Conservation (phyloP, 2,113 vertebrate genomes). For the Heterocephalus glaber region DNA sequence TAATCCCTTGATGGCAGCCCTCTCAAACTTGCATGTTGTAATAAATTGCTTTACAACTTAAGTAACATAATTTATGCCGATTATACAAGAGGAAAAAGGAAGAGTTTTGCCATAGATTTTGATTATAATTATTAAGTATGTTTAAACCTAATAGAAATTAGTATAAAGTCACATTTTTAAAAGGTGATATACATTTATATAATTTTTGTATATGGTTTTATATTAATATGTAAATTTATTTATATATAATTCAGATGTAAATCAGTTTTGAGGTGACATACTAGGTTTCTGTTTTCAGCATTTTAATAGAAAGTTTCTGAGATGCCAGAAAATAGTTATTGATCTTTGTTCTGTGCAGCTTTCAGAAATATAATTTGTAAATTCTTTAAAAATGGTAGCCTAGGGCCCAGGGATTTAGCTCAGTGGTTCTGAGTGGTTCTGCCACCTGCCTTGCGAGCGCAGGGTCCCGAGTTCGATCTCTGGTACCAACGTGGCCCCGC, state of each 20-base stretch:
- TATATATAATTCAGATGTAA: not conserved
- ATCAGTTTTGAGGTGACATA: not conserved
- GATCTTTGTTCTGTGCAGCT: not conserved
- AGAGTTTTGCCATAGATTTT: slow-evolving; percentile 12
- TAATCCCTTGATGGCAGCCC: not conserved
- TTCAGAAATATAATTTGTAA: slow-evolving; percentile 38
- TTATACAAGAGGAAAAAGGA: not conserved
- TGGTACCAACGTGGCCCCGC: too few species aligned
- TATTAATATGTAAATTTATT: slow-evolving; percentile 3
- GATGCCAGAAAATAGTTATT: slow-evolving; percentile 26
- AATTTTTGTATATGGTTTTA: not conserved
- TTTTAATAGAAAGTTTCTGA: slow-evolving; percentile 47
- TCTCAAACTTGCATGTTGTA: not conserved
- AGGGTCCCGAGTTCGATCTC: too few species aligned
- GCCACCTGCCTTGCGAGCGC: too few species aligned
- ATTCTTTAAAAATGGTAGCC: not conserved
- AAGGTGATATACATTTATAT: not conserved
- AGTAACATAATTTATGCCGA: not conserved
- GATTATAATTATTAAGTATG: not conserved
- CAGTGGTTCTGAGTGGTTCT: too few species aligned
- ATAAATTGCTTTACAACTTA: not conserved
- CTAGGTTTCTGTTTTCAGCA: not conserved
- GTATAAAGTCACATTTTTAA: not conserved
- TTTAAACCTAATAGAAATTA: slow-evolving; percentile 18
- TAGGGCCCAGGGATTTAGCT: too few species aligned